phyloP scores from a whole-genome alignment of 2,888 invertebrate genomes.

The Nomada fabriciana region DNA sequence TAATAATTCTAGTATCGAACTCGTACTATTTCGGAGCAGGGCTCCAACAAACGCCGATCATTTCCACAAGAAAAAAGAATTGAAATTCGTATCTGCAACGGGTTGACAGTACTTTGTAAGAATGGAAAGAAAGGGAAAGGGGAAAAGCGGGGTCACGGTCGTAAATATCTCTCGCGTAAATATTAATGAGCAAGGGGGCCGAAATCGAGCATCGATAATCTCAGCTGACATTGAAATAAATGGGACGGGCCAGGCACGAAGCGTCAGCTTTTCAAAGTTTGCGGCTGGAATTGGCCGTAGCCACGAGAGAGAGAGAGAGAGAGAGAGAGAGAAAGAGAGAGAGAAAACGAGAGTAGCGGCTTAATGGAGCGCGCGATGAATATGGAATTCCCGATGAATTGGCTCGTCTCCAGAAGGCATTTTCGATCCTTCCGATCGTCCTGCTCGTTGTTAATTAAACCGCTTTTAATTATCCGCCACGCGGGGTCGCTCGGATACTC shows the following conservation, averaged over 20 bases:
- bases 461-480: slow-evolving; percentile 54
- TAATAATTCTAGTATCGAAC: too few relatives aligned
- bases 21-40: too few relatives aligned
- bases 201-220: slow-evolving; percentile 57
- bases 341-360: slow-evolving; percentile 39
- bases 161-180: slow-evolving; percentile 40
- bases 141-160: background rate
- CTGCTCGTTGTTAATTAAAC: slow-evolving; percentile 54
- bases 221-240: slow-evolving; percentile 55
- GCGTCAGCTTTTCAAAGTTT: slow-evolving; percentile 60
- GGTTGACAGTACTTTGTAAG: background rate
- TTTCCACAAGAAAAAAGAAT: too few relatives aligned
- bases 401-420: slow-evolving; percentile 62
- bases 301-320: slow-evolving; percentile 19
- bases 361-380: slow-evolving; percentile 65
- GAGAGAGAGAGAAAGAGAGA: slow-evolving; percentile 3
- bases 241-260: slow-evolving; percentile 32
- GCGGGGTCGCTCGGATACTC: background rate
- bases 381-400: slow-evolving; percentile 65
- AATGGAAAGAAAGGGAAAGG: background rate
- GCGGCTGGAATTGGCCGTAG: slow-evolving; percentile 58
- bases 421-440: slow-evolving; percentile 56
- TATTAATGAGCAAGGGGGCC: slow-evolving; percentile 29
- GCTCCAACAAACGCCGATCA: too few relatives aligned
- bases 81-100: too few relatives aligned